Conservation (phyloP, 92 coral and sea anemone species). For the Parazoanthus darwini region DNA sequence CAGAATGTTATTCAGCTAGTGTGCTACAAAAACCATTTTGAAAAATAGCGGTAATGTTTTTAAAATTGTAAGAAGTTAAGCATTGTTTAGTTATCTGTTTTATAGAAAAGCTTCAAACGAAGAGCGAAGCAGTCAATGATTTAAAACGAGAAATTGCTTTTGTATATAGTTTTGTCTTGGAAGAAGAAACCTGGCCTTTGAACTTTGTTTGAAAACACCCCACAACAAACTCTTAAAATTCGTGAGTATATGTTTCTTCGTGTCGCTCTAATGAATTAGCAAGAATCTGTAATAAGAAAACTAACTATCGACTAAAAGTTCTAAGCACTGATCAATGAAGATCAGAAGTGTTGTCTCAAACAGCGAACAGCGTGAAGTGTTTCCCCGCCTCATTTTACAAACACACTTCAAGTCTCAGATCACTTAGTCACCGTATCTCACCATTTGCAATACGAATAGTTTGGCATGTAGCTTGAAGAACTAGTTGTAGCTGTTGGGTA, state of each 20-base stretch:
- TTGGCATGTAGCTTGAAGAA: slow-evolving; percentile 21
- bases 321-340: slow-evolving; percentile 4
- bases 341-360: slow-evolving; percentile 16
- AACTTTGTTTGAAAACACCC: slow-evolving; percentile 15
- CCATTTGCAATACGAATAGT: slow-evolving; percentile 41
- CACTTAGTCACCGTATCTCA: neutral
- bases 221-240: neutral
- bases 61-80: neutral
- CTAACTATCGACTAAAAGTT: neutral
- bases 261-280: neutral
- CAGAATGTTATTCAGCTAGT: neutral
- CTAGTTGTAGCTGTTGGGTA: slow-evolving; percentile 34
- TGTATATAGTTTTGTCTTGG: neutral
- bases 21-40: neutral
- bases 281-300: neutral
- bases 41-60: neutral
- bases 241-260: neutral
- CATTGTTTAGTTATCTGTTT: slow-evolving; percentile 6
- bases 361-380: slow-evolving; percentile 16
- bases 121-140: neutral
- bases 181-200: slow-evolving; percentile 36
- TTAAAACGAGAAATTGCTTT: neutral
- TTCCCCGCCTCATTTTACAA: slow-evolving; percentile 9
- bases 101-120: neutral
- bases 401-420: slow-evolving; percentile 8